A percentile compares a stretch with the other conserved stretches of the same genome.
These are phyloP conservation scores for Nyctalus aviator DNA, from an alignment of 2,797 vertebrate genomes.

Conservation along the genomic window DNA sequence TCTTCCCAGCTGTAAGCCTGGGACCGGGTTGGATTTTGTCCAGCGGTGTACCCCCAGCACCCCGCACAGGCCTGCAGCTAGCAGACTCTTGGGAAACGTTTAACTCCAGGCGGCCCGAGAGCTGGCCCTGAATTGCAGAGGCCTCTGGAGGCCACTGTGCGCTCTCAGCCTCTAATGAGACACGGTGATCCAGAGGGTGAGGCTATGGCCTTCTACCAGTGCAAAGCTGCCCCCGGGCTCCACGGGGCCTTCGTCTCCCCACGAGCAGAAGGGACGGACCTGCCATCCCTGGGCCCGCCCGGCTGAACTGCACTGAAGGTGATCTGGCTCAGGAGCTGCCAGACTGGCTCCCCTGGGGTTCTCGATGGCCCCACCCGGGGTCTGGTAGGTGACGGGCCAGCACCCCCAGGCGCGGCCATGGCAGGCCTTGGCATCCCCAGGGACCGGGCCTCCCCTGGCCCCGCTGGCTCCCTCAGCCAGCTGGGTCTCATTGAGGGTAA, in stretches of 20 bases:
- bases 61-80: not conserved
- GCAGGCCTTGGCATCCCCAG: not conserved
- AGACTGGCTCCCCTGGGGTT: not conserved
- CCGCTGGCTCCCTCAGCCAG: conserved; percentile 10
- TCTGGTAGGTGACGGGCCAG: not conserved
- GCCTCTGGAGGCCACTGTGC: not conserved
- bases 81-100: not conserved
- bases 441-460: not conserved
- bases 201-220: too few relatives aligned
- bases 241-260: not conserved
- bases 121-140: accelerated
- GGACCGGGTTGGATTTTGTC: not conserved
- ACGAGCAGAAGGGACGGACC: not conserved
- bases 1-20: not conserved
- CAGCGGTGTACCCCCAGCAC: accelerated
- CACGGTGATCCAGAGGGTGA: not conserved
- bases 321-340: not conserved
- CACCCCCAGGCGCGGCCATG: not conserved
- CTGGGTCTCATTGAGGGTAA: conserved; percentile 76
- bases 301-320: not conserved
- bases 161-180: not conserved
- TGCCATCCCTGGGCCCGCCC: not conserved
- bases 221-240: not conserved
- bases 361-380: not conserved
- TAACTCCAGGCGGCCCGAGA: not conserved